phyloP scores from a whole-genome alignment of 2,113 vertebrate species.

The Rhea pennata region DNA sequence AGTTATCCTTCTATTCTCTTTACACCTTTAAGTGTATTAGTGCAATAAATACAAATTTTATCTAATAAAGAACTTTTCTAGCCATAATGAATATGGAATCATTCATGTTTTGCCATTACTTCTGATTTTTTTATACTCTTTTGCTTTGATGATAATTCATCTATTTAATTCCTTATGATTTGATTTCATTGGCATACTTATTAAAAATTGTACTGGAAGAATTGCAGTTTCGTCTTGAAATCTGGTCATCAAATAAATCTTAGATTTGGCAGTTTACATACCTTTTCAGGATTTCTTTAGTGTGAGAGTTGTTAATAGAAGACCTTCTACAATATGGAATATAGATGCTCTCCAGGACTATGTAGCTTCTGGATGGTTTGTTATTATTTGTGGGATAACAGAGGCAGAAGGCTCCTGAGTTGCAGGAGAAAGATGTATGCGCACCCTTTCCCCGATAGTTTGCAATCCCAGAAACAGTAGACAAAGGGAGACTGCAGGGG shows the following conservation, averaged over 20 bases:
- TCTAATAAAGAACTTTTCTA: not conserved
- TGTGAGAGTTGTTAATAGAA: not conserved
- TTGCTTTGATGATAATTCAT: not conserved
- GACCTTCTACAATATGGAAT: not conserved
- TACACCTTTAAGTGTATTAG: not conserved
- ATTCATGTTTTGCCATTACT: not conserved
- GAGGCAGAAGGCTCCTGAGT: too few relatives aligned
- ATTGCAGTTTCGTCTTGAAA: not conserved
- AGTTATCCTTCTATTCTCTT: not conserved
- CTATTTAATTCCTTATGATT: not conserved
- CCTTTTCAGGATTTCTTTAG: not conserved
- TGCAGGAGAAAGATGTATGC: not conserved
- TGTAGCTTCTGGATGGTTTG: not conserved
- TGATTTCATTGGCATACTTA: not conserved
- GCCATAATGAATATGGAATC: not conserved
- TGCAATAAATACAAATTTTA: not conserved
- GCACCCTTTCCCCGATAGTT: not conserved
- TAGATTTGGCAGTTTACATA: not conserved
- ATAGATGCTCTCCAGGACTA: rapidly evolving
- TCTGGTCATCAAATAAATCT: not conserved
- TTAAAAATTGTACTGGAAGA: not conserved
- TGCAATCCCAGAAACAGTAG: not conserved
- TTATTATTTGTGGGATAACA: not conserved
- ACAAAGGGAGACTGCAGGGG: not conserved
- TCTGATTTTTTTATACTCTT: not conserved